Base-by-base conservation (phyloP, 2,113 vertebrate species). In the Herpetotheres cachinnans region DNA sequence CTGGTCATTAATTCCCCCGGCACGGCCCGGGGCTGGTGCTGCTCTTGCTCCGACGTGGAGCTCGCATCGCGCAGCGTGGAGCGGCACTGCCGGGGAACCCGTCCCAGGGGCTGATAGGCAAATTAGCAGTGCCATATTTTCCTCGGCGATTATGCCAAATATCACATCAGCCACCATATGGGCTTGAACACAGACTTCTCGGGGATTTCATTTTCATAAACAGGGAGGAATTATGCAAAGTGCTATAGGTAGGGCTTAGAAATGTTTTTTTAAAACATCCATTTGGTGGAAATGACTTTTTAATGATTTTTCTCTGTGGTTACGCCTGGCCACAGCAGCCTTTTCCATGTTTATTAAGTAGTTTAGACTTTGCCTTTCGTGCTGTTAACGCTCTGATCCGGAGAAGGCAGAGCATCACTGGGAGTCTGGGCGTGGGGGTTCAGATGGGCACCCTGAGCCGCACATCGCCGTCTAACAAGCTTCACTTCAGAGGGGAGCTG, bases 311-410 rank as follows among this genome's bases (percentile, higher is more conserved):
- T 74, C 83, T 91, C 77, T 4, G 70, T 87, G 77, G 77, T 36
- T 76, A 38, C 3, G 42, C 73, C 77, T 10, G 69, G 72, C 59
- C 50, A 34, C 2, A 0, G 32, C 50, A 59, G 77, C 30, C n/a
- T 89, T 63, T 55, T 7, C 77, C 42, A 2, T 55, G 52, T 55
- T 90, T 89, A 42, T 44, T 13, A 16, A 50, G 63, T 5, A 30
- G 80, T 10, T 58, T 46, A 8, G 72, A 3, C 46, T n/a, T 67
- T 30, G 40, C 26, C n/a, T 50, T 47, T 25, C 0, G 1, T 5
- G 4, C 22, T 16, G 66, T 6, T 9, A 11, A 6, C 0, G 1
- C 54, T n/a, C 16, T 0, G 3, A 22, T 30, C 26, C 0, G 0
- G 67, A 52, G 85, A 25, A 40, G 40, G 54, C 5, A 3, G 82